Base-by-base conservation (phyloP, 2,888 invertebrate species). In the Chydorus sphaericus region DNA sequence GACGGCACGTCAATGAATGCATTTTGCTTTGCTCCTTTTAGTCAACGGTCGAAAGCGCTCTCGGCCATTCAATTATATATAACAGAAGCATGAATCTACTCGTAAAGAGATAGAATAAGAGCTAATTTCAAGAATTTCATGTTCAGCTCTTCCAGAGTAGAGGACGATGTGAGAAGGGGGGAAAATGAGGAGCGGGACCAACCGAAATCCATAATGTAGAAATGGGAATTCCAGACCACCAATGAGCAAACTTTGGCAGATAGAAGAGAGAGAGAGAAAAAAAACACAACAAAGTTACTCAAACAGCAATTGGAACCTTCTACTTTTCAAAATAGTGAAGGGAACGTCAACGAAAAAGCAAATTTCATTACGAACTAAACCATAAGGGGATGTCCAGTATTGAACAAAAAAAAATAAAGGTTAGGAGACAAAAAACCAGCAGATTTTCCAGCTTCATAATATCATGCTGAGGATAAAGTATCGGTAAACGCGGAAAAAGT, bases 381-480 rank as follows among this genome's bases (percentile, higher is more conserved):
- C n/a, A n/a, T n/a, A n/a, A n/a, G n/a, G n/a, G n/a, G n/a, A n/a
- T n/a, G n/a, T n/a, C n/a, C n/a, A n/a, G n/a, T n/a, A n/a, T n/a
- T n/a, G n/a, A n/a, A n/a, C n/a, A n/a, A n/a, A n/a, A n/a, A n/a
- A n/a, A n/a, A n/a, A n/a, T n/a, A n/a, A n/a, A 44, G 14, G 44
- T 23, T 44, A 7, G 36, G 16, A 36, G 36, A 36, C n/a, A 39
- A 39, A 44, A 14, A 16, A 26, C n/a, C n/a, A 44, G 44, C n/a
- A 26, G 7, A 26, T 44, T 26, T 10, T 26, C 26, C 26, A 28
- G 18, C 26, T 44, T 44, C 18, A 44, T 44, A 44, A 44, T 44
- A 44, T 44, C 44, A 44, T 44, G 44, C 44, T 26, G 44, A 44
- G 44, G 44, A 44, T 26, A 26, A 28, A 44, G 26, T 23, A 44